phyloP scores from a whole-genome alignment of 2,888 invertebrate species.

The Lasioglossum zephyrum region DNA sequence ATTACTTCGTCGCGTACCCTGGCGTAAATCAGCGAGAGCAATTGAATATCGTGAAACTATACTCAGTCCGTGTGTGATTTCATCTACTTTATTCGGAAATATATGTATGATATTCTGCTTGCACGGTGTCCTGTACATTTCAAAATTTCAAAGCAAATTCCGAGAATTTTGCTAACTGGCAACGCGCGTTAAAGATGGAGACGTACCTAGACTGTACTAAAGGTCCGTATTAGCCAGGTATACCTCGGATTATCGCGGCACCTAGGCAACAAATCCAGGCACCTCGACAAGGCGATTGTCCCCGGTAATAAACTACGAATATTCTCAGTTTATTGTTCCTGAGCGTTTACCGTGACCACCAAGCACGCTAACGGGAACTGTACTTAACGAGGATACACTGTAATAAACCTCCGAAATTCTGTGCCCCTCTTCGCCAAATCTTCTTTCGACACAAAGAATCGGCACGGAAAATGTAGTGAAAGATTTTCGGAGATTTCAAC shows the following conservation, averaged over 20 bases:
- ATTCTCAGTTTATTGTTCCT: constrained; percentile 26
- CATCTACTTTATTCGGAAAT: too few relatives aligned
- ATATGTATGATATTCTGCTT: too few relatives aligned
- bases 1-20: background rate
- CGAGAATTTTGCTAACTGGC: too few relatives aligned
- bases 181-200: background rate
- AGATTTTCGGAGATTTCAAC: too few relatives aligned
- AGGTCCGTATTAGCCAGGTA: background rate
- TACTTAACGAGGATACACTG: background rate
- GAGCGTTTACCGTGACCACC: constrained; percentile 33
- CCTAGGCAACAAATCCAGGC: background rate
- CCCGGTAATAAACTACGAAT: constrained; percentile 11
- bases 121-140: too few relatives aligned
- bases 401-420: background rate
- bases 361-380: constrained; percentile 23
- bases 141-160: too few relatives aligned
- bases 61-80: too few relatives aligned
- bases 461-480: too few relatives aligned
- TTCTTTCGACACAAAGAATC: too few relatives aligned
- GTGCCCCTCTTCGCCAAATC: background rate
- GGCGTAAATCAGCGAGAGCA: background rate
- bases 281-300: background rate
- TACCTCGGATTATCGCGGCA: background rate
- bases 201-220: background rate
- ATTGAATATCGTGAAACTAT: background rate